Evolutionary conservation across 2,797 vertebrate genomes (phyloP).

Genomic region (Crotalus adamanteus): DNA sequence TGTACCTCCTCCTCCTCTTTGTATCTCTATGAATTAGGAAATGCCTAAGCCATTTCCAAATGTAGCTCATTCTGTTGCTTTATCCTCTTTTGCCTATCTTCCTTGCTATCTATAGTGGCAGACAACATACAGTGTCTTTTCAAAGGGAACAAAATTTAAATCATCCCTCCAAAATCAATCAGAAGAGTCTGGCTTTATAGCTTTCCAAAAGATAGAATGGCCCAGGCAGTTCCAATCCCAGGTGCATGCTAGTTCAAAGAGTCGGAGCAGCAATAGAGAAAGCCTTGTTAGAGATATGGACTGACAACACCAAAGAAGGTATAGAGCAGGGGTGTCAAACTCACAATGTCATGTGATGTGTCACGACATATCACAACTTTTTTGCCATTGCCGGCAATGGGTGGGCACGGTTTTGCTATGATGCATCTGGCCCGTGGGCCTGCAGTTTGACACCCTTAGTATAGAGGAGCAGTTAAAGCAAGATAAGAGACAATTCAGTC

Average conservation of each 20-base stretch:
- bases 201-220: neutral
- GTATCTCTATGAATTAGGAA: neutral
- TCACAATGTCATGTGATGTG: too few relatives aligned
- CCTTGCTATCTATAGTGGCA: neutral
- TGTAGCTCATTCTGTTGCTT: neutral
- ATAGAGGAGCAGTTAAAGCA: neutral
- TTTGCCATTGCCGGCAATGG: too few relatives aligned
- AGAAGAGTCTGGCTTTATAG: neutral
- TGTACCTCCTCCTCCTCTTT: neutral
- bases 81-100: neutral
- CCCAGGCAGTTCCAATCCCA: neutral
- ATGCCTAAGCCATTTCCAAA: neutral
- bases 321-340: too few relatives aligned
- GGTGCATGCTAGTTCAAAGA: neutral
- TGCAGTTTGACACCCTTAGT: too few relatives aligned
- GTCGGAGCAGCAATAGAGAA: neutral
- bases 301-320: neutral
- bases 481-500: neutral
- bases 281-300: neutral
- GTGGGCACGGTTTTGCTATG: too few relatives aligned
- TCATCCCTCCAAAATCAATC: neutral
- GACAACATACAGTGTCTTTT: neutral
- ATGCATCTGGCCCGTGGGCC: too few relatives aligned
- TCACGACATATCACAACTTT: too few relatives aligned
- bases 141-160: neutral